phyloP scores from a whole-genome alignment of 2,113 vertebrate species.

The Sclerurus mexicanus region DNA sequence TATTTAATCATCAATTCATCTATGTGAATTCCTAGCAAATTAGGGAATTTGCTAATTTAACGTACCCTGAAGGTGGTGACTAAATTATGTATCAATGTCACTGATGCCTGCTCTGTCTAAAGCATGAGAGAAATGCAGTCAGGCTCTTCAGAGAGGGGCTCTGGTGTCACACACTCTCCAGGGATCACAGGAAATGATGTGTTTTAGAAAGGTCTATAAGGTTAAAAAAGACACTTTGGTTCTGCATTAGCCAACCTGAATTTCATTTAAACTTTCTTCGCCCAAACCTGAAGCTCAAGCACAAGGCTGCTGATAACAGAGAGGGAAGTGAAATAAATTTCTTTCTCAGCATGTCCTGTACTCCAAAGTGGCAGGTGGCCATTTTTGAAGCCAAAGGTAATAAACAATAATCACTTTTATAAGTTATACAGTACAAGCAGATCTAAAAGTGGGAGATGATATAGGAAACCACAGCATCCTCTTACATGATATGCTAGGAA shows the following conservation, averaged over 20 bases:
- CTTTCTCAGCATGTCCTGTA: neutral
- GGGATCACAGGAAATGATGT: neutral
- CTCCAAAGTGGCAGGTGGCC: neutral
- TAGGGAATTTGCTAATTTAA: constrained; percentile 62
- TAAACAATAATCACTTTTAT: neutral
- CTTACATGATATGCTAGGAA: neutral
- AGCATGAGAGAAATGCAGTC: neutral
- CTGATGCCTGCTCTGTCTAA: neutral
- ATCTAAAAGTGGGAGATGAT: neutral
- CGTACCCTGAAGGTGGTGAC: constrained; percentile 53
- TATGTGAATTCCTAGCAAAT: constrained; percentile 52
- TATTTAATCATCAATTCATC: constrained; percentile 63
- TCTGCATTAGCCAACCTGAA: neutral
- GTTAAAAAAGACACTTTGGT: neutral
- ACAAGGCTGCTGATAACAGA: neutral
- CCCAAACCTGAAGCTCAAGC: neutral
- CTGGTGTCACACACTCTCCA: neutral
- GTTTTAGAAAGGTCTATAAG: neutral
- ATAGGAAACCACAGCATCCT: neutral
- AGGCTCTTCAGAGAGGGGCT: neutral
- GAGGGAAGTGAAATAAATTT: neutral
- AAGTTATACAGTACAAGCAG: neutral
- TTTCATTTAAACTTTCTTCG: neutral
- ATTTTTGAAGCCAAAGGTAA: neutral
- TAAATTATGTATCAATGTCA: constrained; percentile 62